These are phyloP conservation scores for Damaliscus lunatus DNA, from an alignment of 2,113 vertebrate genomes.

Conservation along the genomic window DNA sequence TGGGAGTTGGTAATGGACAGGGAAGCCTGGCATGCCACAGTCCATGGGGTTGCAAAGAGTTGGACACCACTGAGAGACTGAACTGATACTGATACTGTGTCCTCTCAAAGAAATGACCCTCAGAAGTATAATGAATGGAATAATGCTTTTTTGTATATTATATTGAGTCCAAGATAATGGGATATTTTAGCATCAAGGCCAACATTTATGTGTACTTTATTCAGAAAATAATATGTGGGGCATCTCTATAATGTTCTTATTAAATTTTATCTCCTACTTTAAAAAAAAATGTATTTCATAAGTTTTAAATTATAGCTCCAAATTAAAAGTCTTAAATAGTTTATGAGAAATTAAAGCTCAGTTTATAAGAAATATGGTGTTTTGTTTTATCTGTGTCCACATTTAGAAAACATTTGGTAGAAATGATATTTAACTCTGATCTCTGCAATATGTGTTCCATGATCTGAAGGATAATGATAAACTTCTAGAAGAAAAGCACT, in stretches of 20 bases:
- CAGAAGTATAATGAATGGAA: not conserved
- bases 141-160: not conserved
- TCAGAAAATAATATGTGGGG: not conserved
- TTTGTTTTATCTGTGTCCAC: not conserved
- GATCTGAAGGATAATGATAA: not conserved
- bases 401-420: not conserved
- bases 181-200: not conserved
- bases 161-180: not conserved
- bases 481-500: not conserved
- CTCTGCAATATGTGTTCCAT: not conserved
- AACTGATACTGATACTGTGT: not conserved
- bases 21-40: not conserved
- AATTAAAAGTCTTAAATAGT: conserved; percentile 17
- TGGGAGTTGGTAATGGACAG: not conserved
- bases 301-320: not conserved
- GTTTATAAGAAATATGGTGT: not conserved
- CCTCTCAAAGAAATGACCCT: not conserved
- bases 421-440: not conserved
- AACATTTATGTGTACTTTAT: not conserved
- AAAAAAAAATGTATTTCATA: not conserved
- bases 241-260: not conserved
- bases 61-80: fast-evolving
- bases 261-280: not conserved
- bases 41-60: not conserved
- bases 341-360: conserved; percentile 31